Evolutionary conservation across 2,797 vertebrate species (phyloP), one percentile per base, ranked within the genome.

Genomic region (Eospalax fontanierii): DNA sequence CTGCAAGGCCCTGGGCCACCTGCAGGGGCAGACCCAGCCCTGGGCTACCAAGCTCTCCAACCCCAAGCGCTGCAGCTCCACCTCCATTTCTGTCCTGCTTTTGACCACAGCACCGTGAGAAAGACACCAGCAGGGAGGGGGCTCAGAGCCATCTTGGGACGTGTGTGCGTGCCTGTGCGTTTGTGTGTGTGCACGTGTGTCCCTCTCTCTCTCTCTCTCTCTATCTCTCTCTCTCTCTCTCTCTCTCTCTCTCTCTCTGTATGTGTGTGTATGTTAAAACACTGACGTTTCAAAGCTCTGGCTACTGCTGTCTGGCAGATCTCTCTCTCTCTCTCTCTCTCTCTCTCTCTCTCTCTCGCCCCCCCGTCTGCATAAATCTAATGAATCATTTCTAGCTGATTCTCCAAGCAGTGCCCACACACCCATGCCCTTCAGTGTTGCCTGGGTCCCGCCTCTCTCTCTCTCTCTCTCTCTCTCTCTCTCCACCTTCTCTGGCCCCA

Each of bases 371-470:
- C 98, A 97, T 98, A 98, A 98, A 98, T 92, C 97, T 97, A 97
- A 98, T 98, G 98, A 98, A 99, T 98, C 99, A 98, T 98, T 99
- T 98, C 98, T 98, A 98, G 98, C 98, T 96, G 96, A 94, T 70
- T 59, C n/a, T n/a, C 95, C 98, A 9, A 63, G 97, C 97, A 4
- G 97, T 4, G 97, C 98, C 63, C 88, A 78, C 96, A 74, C 96
- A 38, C 97, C 88, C 68, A 46, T 82, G 98, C 74, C 70, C 70
- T 59, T 71, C 68, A 10, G 57, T 35, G 82, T 30, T 18, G 94
- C 50, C 61, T n/a, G 70, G 70, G 97, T 92, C 94, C 97, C 40
- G 35, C 22, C 82, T 85, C 82, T 68, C 80, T 71, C 82, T 66
- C 81, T 50, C 63, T 46, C 98, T 22, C 76, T 33, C 66, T 46